Conservation (phyloP, 1,140 invertebrate genomes). For the Chionoecetes opilio region DNA sequence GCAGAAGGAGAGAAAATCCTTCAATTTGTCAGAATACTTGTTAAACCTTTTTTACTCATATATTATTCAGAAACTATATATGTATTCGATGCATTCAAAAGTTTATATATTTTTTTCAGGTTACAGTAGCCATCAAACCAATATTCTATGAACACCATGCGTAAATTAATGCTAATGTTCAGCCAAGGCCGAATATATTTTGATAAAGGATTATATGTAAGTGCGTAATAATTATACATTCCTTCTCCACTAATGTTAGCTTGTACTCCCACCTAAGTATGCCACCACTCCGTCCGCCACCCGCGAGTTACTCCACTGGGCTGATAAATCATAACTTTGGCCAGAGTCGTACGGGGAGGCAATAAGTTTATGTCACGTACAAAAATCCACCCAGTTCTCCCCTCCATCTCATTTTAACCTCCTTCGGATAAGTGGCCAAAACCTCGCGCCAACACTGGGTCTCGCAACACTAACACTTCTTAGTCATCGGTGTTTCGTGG, state of each 20-base stretch:
- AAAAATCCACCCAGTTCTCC: constrained; percentile 71
- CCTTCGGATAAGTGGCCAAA: constrained; percentile 35
- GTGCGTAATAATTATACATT: not conserved
- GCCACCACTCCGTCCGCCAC: constrained; percentile 41
- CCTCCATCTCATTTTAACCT: constrained; percentile 62
- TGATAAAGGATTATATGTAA: too few species aligned
- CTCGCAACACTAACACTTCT: not conserved
- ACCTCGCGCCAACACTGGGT: not conserved
- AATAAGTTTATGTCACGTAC: constrained; percentile 73
- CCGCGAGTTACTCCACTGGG: not conserved
- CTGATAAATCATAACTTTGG: constrained; percentile 66
- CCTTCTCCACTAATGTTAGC: not conserved
- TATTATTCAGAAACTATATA: too few species aligned
- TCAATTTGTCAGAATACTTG: too few species aligned
- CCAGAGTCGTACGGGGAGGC: constrained; percentile 67
- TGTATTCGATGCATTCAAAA: too few species aligned
- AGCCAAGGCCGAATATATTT: too few species aligned
- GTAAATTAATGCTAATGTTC: too few species aligned
- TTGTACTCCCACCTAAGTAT: not conserved
- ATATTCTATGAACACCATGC: too few species aligned
- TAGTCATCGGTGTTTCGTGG: not conserved
- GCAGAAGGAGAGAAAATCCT: too few species aligned
- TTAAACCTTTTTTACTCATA: too few species aligned
- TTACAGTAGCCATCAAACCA: too few species aligned
- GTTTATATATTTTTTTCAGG: too few species aligned